Evolutionary conservation across 2,888 invertebrate genomes (phyloP), one percentile per base, ranked within the genome.

Genomic region (Calliopum simillimum): DNA sequence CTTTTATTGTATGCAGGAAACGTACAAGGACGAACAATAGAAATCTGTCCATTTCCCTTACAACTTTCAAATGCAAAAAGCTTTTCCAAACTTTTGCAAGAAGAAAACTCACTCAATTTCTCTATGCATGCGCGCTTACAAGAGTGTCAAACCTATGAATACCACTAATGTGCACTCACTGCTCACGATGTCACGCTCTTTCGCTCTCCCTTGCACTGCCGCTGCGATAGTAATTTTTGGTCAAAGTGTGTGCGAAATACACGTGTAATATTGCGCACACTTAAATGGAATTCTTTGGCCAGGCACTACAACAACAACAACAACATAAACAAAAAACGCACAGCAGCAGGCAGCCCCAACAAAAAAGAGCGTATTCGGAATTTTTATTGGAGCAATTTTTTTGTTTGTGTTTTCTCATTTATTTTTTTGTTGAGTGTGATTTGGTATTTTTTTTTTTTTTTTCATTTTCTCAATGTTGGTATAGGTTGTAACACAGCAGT

Each of bases 341-440:
- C 41, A 16, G 43, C 14, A 56, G 21, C n/a, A 51, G 16, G 19
- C 13, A 65, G 33, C 5, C 8, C 8, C 56, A 44, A 46, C 21
- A 58, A 58, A 69, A 55, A 69, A 49, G 70, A 13, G 25, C 53
- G 25, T 53, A 69, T 46, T 61, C 33, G 65, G 61, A 61, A 70
- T 65, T 70, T 70, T 70, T 70, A 70, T 70, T 70, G 70, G 65
- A 70, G 59, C 44, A 33, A 49, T 67, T 67, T 67, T 58, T 63
- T 23, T n/a, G n/a, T n/a, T 19, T 44, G 4, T 21, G 11, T 56
- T 25, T 61, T 46, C 13, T 46, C 25, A 33, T 33, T 63, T 49
- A 41, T 63, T 49, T 49, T 23, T 16, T 58, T 58, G 58, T 25
- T 23, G 56, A 33, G 59, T 41, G 33, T 59, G 16, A n/a, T 25